phyloP scores from a whole-genome alignment of 2,888 invertebrate species.

The Pseudanteris insignis region DNA sequence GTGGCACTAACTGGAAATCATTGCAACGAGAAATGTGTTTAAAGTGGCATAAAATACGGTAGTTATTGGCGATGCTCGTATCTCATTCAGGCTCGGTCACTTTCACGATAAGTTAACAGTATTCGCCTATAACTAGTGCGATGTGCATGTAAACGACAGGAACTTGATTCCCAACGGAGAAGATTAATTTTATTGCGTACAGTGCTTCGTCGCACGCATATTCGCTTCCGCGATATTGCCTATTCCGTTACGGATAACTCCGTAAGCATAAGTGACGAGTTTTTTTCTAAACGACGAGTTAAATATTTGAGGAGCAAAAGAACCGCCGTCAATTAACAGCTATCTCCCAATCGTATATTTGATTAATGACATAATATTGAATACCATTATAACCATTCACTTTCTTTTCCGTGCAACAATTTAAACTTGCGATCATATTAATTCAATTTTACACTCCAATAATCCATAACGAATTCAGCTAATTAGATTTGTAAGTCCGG shows the following conservation, averaged over 20 bases:
- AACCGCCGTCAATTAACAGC: not conserved
- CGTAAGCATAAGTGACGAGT: slow-evolving; percentile 13
- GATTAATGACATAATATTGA: slow-evolving; percentile 2
- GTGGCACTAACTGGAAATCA: too few relatives aligned
- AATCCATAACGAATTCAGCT: too few relatives aligned
- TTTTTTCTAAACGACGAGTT: slow-evolving; percentile 3
- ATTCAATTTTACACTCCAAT: not conserved
- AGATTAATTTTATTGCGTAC: slow-evolving; percentile 43
- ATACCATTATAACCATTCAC: not conserved
- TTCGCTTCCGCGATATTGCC: too few relatives aligned
- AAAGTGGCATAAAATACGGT: slow-evolving; percentile 25
- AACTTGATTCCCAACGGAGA: slow-evolving; percentile 31
- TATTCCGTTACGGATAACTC: slow-evolving; percentile 31
- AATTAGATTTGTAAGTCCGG: too few relatives aligned
- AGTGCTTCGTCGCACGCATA: slow-evolving; percentile 30
- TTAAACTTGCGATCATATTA: not conserved
- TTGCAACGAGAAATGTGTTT: too few relatives aligned
- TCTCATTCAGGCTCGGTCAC: slow-evolving; percentile 35
- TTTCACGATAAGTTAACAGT: slow-evolving; percentile 47
- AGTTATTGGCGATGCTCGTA: slow-evolving; percentile 21
- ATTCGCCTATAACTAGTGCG: slow-evolving; percentile 23
- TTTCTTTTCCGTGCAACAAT: not conserved
- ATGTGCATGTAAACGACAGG: slow-evolving; percentile 37
- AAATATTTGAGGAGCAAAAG: not conserved
- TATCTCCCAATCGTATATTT: not conserved